Percentiles rank a stretch among this genome's conserved stretches.
These are phyloP conservation scores for Myopa testacea DNA, from an alignment of 2,888 invertebrate genomes.

Conservation along the genomic window DNA sequence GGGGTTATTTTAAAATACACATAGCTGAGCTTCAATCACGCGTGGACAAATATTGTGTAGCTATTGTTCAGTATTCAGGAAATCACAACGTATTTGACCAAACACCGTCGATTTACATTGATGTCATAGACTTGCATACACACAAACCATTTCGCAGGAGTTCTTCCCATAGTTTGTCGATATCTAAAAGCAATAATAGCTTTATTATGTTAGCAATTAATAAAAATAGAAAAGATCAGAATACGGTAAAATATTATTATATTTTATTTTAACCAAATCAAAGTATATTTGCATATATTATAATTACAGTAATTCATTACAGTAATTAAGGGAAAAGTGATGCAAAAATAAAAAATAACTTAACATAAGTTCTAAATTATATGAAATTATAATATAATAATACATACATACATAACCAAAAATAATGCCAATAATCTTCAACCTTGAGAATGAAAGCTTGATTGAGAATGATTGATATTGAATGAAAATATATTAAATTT, in stretches of 20 bases:
- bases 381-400: background rate
- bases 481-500: background rate
- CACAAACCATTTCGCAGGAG: background rate
- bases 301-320: background rate
- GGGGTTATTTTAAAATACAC: conserved; percentile 13
- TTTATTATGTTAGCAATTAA: background rate
- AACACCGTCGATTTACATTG: conserved; percentile 7
- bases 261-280: background rate
- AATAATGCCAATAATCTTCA: background rate
- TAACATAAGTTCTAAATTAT: background rate
- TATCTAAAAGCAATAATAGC: background rate
- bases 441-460: too few relatives aligned
- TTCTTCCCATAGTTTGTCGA: background rate
- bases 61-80: conserved; percentile 7
- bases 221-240: conserved; percentile 9
- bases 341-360: too few relatives aligned
- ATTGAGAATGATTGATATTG: background rate
- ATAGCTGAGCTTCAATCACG: background rate
- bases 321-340: too few relatives aligned
- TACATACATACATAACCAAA: background rate
- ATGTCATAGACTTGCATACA: conserved; percentile 13
- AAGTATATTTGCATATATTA: background rate
- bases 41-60: conserved; percentile 10
- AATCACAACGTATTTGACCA: background rate
- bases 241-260: background rate